Percentiles rank a stretch among this genome's conserved stretches.
Evolutionary conservation across 2,113 vertebrate species (phyloP).

Genomic region (Psettodes erumei): DNA sequence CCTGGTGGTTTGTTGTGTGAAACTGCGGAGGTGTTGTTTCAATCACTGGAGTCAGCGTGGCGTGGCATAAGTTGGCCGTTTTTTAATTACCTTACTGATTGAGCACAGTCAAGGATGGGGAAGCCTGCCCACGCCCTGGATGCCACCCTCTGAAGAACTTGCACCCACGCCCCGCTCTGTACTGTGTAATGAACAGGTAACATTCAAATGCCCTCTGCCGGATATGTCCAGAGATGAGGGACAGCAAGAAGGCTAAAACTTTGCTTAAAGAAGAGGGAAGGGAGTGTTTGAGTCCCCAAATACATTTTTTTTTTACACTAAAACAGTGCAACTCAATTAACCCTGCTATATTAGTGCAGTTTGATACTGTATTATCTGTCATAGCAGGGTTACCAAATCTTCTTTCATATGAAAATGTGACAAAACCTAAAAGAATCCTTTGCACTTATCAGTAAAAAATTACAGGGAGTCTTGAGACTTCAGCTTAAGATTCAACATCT

Average conservation of each 20-base stretch:
- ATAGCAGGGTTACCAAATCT: not conserved
- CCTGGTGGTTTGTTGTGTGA: slow-evolving; percentile 71
- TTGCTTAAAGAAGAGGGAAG: slow-evolving; percentile 2
- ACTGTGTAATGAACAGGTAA: slow-evolving; percentile 60
- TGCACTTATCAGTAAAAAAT: not conserved
- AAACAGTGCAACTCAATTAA: not conserved
- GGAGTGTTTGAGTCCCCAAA: not conserved
- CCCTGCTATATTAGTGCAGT: not conserved
- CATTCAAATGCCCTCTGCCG: slow-evolving; percentile 67
- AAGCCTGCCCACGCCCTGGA: slow-evolving; percentile 65
- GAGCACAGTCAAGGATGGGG: slow-evolving; percentile 76
- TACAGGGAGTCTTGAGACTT: not conserved
- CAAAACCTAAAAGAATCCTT: not conserved
- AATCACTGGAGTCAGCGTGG: slow-evolving; percentile 79
- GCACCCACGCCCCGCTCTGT: slow-evolving; percentile 48
- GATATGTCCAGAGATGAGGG: slow-evolving; percentile 22
- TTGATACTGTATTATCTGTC: not conserved
- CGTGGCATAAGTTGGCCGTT: slow-evolving; percentile 78
- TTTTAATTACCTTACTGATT: slow-evolving; percentile 81
- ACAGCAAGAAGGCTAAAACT: slow-evolving; percentile 16
- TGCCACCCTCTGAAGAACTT: slow-evolving; percentile 50
- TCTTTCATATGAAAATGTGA: not conserved
- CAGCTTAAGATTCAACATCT: not conserved
- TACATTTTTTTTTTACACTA: not conserved
- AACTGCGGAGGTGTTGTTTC: slow-evolving; percentile 79